A percentile compares a stretch with the other conserved stretches of the same genome.
Conservation (phyloP, 35 echinoderm and acorn worm species). For the Strongylocentrotus purpuratus region DNA sequence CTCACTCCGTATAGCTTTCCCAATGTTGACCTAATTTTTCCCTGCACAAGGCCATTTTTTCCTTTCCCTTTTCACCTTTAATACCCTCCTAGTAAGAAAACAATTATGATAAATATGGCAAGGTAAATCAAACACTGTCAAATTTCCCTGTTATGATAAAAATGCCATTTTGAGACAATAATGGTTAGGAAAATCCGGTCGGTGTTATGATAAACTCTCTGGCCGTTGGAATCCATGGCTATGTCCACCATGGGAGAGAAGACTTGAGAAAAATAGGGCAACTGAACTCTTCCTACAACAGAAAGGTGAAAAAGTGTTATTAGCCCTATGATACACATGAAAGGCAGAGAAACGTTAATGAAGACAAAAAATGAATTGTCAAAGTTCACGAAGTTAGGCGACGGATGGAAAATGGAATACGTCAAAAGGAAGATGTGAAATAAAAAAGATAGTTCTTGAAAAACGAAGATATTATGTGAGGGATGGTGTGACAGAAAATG, state of each 20-base stretch:
- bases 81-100: not conserved
- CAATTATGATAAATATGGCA: conserved; percentile 12
- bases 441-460: not conserved
- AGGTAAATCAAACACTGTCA: conserved; percentile 11
- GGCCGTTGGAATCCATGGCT: not conserved
- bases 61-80: not conserved
- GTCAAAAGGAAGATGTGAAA: not conserved
- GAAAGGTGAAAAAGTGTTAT: too few species aligned
- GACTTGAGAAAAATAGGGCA: too few species aligned
- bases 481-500: not conserved
- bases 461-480: not conserved
- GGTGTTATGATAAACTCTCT: not conserved
- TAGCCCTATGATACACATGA: too few species aligned
- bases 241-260: not conserved
- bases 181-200: not conserved
- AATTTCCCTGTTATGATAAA: conserved; percentile 5
- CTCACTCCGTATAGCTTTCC: not conserved
- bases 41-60: not conserved
- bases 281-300: too few species aligned
- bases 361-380: too few species aligned
- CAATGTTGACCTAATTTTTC: not conserved
- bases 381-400: too few species aligned
- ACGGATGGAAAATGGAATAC: not conserved
- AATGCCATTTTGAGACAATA: conserved; percentile 18
- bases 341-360: too few species aligned